Evolutionary conservation across 2,888 invertebrate species (phyloP).

Genomic region (Scelioninae gen. 1): DNA sequence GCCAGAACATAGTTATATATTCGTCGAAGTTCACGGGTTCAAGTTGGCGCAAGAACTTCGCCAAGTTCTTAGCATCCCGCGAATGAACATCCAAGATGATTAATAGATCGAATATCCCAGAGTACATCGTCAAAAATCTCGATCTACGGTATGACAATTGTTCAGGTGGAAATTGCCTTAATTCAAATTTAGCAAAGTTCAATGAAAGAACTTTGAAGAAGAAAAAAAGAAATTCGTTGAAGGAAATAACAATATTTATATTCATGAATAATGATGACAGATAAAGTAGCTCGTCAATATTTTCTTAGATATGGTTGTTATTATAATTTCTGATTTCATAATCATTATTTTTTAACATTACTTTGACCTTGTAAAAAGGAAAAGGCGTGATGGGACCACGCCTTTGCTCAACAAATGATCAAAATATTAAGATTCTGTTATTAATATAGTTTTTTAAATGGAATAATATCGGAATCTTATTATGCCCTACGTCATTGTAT

Average conservation of each 20-base stretch:
- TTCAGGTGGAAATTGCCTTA: conserved; percentile 31
- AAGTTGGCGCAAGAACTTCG: conserved; percentile 55
- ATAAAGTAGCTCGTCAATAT: too few species aligned
- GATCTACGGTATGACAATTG: conserved; percentile 23
- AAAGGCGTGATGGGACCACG: too few species aligned
- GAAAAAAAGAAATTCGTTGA: background rate
- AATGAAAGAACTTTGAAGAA: too few species aligned
- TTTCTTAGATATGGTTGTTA: too few species aligned
- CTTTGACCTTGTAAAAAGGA: too few species aligned
- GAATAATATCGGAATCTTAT: too few species aligned
- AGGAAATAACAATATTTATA: background rate
- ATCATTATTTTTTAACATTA: too few species aligned
- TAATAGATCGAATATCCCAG: conserved; percentile 49
- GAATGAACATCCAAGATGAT: conserved; percentile 54
- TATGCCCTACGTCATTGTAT: too few species aligned
- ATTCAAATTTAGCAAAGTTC: conserved; percentile 22
- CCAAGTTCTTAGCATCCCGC: conserved; percentile 50
- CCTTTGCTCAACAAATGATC: too few species aligned
- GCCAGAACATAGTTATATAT: conserved; percentile 43
- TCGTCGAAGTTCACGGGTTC: conserved; percentile 55
- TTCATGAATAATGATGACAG: background rate
- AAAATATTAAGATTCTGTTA: too few species aligned
- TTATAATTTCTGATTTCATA: too few species aligned
- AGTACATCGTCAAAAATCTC: conserved; percentile 47
- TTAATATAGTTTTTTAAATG: too few species aligned